Evolutionary conservation across 1,140 invertebrate species (phyloP), one percentile per base, ranked within the genome.

Genomic region (Frieseomelitta varia): DNA sequence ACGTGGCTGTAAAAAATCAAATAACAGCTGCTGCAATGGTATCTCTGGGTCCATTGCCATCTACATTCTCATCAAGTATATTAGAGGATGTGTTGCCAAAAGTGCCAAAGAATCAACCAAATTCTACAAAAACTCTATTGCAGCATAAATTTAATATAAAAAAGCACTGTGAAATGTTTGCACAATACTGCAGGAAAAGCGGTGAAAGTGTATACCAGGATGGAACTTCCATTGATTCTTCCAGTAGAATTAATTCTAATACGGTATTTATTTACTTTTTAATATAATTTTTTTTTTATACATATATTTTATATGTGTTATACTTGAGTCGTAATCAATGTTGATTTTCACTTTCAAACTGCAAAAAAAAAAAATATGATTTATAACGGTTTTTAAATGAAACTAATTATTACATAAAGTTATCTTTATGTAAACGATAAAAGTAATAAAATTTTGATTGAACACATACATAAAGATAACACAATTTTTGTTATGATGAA

Each of bases 81-180:
- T 87, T 90, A 77, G 87, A 91, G 85, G 86, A 89, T 85, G 92
- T 93, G 86, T 86, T 93, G 85, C 92, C 92, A 71, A 92, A 93
- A 92, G 92, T 93, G 91, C 92, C 92, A 91, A 93, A 92, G 79
- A 85, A 51, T 74, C 86, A 91, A 87, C 87, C 86, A 90, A 90
- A 91, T 75, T 80, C 90, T n/a, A 90, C 92, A 27, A 92, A 91
- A 80, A 89, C 91, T 79, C 90, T 94, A 53, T 81, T 95, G 68
- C 87, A 91, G n/a, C 90, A 93, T 69, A 92, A 91, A 83, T 93
- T 94, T 84, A 91, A 95, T 79, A 80, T 94, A 71, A 92, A 90
- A 81, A 91, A 88, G 78, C 91, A 93, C 67, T 94, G 94, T 82
- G 86, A 90, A 77, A 73, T 91, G 78, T 95, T 95, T 91, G 65